These are phyloP conservation scores for Carposina sasakii DNA, from an alignment of 1,140 invertebrate species.

Conservation along the genomic window DNA sequence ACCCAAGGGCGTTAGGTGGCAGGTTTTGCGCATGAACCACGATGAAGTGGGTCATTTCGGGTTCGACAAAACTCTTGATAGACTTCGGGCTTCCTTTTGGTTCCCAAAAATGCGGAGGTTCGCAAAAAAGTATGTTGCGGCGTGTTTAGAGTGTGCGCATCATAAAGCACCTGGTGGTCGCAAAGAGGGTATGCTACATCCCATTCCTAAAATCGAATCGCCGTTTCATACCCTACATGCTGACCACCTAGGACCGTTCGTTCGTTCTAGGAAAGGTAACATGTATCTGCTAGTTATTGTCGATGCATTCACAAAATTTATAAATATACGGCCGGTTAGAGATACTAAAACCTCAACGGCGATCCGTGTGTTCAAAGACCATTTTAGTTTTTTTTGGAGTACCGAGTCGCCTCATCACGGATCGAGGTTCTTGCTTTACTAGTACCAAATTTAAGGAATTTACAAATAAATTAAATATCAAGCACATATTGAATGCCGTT, in stretches of 20 bases:
- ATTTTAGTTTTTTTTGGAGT: conserved; percentile 4
- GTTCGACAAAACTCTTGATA: not conserved
- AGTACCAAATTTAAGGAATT: conserved; percentile 2
- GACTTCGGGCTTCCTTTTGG: not conserved
- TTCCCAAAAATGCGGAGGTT: conserved; percentile 1
- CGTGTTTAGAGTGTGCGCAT: conserved; percentile 1
- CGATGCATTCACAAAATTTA: conserved; percentile 4
- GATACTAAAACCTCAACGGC: not conserved
- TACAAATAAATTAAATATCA: not conserved
- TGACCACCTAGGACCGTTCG: conserved; percentile 3
- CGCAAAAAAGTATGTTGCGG: conserved; percentile 1
- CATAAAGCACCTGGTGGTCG: not conserved
- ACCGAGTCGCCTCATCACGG: conserved; percentile 2
- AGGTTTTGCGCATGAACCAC: not conserved
- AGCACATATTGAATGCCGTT: conserved; percentile 4
- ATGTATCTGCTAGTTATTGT: conserved; percentile 4
- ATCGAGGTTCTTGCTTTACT: not conserved
- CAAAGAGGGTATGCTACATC: not conserved
- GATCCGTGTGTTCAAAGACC: not conserved
- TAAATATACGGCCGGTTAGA: not conserved
- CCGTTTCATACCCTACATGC: conserved; percentile 6
- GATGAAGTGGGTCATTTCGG: conserved; percentile 3
- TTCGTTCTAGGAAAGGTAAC: not conserved
- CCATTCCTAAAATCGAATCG: not conserved
- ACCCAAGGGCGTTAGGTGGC: not conserved